Evolutionary conservation across 1,140 invertebrate species (phyloP).

Genomic region (Danaus melanippus): DNA sequence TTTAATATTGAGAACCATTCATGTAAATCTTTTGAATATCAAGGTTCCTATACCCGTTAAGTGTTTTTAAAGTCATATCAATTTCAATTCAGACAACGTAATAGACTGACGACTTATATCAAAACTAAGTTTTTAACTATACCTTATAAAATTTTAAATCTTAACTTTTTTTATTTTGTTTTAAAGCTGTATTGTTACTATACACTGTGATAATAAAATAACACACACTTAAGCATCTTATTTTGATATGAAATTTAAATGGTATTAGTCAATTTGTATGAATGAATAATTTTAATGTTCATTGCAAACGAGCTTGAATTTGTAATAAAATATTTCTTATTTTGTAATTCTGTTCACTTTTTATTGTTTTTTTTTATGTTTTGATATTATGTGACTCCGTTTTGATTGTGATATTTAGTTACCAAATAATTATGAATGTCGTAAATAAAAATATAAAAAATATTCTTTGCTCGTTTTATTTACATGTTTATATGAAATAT

Average conservation of each 20-base stretch:
- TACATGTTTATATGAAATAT: not conserved
- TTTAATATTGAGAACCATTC: too few relatives aligned
- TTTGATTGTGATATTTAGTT: constrained; percentile 36
- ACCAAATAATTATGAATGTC: constrained; percentile 31
- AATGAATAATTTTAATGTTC: constrained; percentile 20
- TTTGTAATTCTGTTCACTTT: constrained; percentile 21
- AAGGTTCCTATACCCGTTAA: too few relatives aligned
- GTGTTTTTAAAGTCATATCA: too few relatives aligned
- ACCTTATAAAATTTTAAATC: constrained; percentile 8
- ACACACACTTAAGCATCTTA: constrained; percentile 20
- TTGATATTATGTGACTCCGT: constrained; percentile 19
- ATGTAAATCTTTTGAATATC: too few relatives aligned
- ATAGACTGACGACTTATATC: not conserved
- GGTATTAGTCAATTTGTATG: constrained; percentile 33
- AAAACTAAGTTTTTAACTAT: constrained; percentile 5
- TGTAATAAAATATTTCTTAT: constrained; percentile 4
- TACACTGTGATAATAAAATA: constrained; percentile 43
- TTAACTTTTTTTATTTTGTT: not conserved
- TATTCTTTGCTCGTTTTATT: constrained; percentile 10
- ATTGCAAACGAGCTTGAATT: constrained; percentile 33
- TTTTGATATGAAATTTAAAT: constrained; percentile 16
- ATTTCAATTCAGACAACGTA: constrained; percentile 8
- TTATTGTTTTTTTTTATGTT: constrained; percentile 26
- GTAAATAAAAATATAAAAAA: constrained; percentile 28
- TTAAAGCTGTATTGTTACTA: constrained; percentile 35